A percentile compares a stretch with the other conserved stretches of the same genome.
Conservation (phyloP, 2,113 vertebrate species). For the Guaruba guarouba region DNA sequence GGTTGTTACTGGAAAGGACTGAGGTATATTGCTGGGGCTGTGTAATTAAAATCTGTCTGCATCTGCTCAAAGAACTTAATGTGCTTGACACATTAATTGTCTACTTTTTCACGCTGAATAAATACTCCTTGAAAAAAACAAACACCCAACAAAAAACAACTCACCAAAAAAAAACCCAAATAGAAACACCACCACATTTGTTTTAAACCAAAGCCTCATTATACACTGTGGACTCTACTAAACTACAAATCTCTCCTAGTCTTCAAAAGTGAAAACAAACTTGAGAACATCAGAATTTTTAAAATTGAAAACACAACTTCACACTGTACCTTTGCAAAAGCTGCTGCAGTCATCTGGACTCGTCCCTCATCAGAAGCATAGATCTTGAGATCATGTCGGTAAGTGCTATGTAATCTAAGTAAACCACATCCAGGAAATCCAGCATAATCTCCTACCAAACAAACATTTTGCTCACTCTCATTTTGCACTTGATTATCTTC, state of each 20-base stretch:
- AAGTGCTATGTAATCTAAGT: constrained; percentile 88
- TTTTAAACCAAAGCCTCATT: not conserved
- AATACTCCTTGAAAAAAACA: not conserved
- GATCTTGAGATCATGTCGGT: constrained; percentile 90
- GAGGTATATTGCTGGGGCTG: not conserved
- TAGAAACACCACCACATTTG: not conserved
- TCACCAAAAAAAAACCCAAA: not conserved
- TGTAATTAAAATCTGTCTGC: not conserved
- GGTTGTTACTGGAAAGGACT: not conserved
- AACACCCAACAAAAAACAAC: no score
- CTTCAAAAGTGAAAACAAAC: not conserved
- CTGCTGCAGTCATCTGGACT: constrained; percentile 91
- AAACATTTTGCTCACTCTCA: constrained; percentile 58
- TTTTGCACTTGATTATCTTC: not conserved
- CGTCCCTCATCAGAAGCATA: constrained; percentile 90
- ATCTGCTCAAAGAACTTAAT: not conserved
- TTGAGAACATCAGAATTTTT: not conserved
- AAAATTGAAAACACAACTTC: not conserved
- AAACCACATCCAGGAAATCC: constrained; percentile 90
- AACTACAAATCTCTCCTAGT: not conserved
- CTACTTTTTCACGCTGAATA: not conserved
- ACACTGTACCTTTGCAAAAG: constrained; percentile 86
- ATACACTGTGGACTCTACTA: not conserved
- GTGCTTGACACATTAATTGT: not conserved
- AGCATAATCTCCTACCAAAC: constrained; percentile 86